A percentile compares a stretch with the other conserved stretches of the same genome.
Conservation (phyloP, 1,140 invertebrate genomes). For the Papilio polytes region DNA sequence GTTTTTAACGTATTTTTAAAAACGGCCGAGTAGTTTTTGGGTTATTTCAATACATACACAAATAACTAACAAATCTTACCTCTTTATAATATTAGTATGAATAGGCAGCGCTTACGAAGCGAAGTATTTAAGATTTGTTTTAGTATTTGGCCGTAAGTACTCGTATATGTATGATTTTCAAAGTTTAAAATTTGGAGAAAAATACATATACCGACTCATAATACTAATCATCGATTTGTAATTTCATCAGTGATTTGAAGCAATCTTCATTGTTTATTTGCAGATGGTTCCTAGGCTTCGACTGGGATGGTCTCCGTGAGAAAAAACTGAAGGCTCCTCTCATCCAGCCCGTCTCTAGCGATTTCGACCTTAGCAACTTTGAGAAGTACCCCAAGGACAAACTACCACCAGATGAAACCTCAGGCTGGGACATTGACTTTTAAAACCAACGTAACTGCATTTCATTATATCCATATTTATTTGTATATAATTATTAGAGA, state of each 20-base stretch:
- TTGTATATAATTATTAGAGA: not conserved
- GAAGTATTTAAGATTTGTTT: no score
- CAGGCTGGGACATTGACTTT: slow-evolving; percentile 89
- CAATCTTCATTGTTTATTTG: slow-evolving; percentile 39
- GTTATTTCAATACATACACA: no score
- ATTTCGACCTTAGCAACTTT: slow-evolving; percentile 87
- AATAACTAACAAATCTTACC: no score
- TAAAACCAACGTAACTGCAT: slow-evolving; percentile 52
- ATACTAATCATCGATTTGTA: no score
- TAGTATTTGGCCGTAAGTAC: no score
- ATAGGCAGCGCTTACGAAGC: no score
- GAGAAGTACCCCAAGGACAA: slow-evolving; percentile 87
- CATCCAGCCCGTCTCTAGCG: slow-evolving; percentile 88
- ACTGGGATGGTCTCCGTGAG: slow-evolving; percentile 93
- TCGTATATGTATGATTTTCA: no score
- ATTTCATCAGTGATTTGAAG: not conserved
- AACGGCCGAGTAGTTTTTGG: no score
- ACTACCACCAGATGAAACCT: slow-evolving; percentile 87
- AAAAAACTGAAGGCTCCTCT: slow-evolving; percentile 89
- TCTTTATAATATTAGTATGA: no score
- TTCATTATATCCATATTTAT: not conserved
- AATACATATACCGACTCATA: no score
- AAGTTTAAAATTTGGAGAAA: no score
- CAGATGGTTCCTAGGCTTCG: slow-evolving; percentile 96
- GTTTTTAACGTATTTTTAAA: no score